Evolutionary conservation across 2,113 vertebrate species (phyloP).

Genomic region (Channa argus): DNA sequence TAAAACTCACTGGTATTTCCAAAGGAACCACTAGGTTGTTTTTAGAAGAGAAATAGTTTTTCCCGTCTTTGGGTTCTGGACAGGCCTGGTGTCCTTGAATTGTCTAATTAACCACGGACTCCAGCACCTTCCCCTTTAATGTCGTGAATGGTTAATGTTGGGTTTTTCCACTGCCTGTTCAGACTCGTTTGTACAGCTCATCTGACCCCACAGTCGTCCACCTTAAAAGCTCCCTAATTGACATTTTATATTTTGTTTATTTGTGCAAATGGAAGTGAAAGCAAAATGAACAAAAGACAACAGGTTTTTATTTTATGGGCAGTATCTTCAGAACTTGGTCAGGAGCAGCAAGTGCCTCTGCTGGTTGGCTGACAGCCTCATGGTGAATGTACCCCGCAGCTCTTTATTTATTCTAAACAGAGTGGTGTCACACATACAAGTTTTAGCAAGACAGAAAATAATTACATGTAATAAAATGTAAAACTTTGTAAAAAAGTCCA

Average conservation of each 20-base stretch:
- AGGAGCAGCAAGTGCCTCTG: neutral
- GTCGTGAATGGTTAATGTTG: neutral
- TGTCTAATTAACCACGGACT: no score
- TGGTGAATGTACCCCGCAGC: neutral
- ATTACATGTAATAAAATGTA: no score
- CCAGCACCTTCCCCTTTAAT: neutral
- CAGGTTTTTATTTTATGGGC: neutral
- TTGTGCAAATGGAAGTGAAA: neutral
- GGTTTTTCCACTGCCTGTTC: neutral
- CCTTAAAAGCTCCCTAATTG: neutral
- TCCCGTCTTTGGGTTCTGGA: no score
- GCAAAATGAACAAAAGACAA: no score
- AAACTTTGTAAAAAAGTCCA: no score
- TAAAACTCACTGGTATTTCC: neutral
- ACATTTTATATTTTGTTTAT: neutral
- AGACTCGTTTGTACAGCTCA: neutral
- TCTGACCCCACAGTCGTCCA: no score
- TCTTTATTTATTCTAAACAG: no score
- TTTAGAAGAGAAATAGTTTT: no score
- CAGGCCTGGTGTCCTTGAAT: no score
- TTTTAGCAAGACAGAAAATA: neutral
- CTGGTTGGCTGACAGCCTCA: neutral
- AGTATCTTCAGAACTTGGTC: neutral
- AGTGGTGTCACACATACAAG: neutral
- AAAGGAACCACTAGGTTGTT: neutral